Evolutionary conservation across 2,888 invertebrate species (phyloP).

Genomic region (Lypha dubia): DNA sequence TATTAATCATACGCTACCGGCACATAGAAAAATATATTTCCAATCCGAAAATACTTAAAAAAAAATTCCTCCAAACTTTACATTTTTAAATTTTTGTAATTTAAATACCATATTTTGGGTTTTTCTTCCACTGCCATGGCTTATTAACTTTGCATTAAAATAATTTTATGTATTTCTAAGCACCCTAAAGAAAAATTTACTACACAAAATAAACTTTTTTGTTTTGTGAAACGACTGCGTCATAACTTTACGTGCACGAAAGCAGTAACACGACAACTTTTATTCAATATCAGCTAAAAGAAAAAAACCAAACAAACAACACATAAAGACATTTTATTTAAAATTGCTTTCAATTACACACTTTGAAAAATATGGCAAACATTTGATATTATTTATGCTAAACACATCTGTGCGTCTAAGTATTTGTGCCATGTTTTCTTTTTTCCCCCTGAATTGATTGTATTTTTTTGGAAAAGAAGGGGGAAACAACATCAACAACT

Average conservation of each 20-base stretch:
- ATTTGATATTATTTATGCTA: slow-evolving; percentile 56
- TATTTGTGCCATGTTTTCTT: neutral
- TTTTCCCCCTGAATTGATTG: neutral
- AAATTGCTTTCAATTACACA: slow-evolving; percentile 32
- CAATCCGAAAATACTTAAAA: no score
- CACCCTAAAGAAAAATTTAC: slow-evolving; percentile 11
- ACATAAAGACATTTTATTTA: slow-evolving; percentile 10
- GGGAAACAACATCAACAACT: neutral
- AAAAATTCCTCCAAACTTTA: neutral
- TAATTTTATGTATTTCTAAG: slow-evolving; percentile 33
- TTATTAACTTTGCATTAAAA: slow-evolving; percentile 32
- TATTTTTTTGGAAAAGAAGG: neutral
- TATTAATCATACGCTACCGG: slow-evolving; percentile 25
- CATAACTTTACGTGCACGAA: slow-evolving; percentile 15
- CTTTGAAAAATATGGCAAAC: slow-evolving; percentile 12
- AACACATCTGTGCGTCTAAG: slow-evolving; percentile 57
- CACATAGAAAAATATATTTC: neutral
- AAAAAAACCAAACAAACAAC: no score
- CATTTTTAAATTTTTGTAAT: neutral
- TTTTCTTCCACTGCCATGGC: slow-evolving; percentile 1
- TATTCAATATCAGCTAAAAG: neutral
- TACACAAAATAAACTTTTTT: slow-evolving; percentile 1
- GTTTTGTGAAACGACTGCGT: slow-evolving; percentile 10
- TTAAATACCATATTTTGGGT: neutral
- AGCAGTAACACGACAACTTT: slow-evolving; percentile 14